Percentiles rank a stretch among this genome's conserved stretches.
Evolutionary conservation across 1,140 invertebrate genomes (phyloP).

Genomic region (Drosophila persimilis): DNA sequence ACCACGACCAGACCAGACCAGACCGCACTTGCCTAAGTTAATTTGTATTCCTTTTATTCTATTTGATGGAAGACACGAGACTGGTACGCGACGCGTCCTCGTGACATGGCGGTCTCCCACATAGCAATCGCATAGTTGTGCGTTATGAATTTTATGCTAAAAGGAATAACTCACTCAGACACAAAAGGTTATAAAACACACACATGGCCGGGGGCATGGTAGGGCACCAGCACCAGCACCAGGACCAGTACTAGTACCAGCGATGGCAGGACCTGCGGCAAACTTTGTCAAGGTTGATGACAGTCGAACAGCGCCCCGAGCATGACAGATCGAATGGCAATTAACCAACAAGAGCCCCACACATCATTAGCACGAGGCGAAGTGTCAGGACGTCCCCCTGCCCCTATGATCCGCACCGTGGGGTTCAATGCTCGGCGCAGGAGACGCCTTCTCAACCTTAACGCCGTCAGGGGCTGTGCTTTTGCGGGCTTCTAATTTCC

Average conservation of each 20-base stretch:
- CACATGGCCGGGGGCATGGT: conserved; percentile 16
- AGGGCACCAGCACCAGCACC: too few relatives aligned
- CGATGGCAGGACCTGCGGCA: background rate
- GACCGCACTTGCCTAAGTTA: conserved; percentile 66
- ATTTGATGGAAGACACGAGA: conserved; percentile 66
- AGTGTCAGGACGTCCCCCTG: background rate
- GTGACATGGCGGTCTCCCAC: background rate
- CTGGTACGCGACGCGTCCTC: conserved; percentile 9
- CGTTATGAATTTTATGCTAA: conserved; percentile 75
- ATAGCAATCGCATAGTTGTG: conserved; percentile 43
- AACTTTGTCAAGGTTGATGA: conserved; percentile 66
- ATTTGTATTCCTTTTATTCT: conserved; percentile 79
- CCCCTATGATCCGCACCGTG: background rate
- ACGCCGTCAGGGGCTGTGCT: background rate
- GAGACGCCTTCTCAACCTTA: conserved; percentile 32
- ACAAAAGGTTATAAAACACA: conserved; percentile 75
- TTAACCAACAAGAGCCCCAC: conserved; percentile 63
- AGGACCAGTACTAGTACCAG: too few relatives aligned
- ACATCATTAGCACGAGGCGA: conserved; percentile 50
- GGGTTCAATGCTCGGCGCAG: conserved; percentile 50
- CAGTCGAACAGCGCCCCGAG: conserved; percentile 37
- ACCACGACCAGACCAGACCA: background rate
- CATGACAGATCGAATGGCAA: conserved; percentile 73
- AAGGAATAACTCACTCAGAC: conserved; percentile 75
- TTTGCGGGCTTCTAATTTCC: conserved; percentile 57